Base-by-base conservation (phyloP, 2,113 vertebrate genomes). In the Todiramphus chloris region DNA sequence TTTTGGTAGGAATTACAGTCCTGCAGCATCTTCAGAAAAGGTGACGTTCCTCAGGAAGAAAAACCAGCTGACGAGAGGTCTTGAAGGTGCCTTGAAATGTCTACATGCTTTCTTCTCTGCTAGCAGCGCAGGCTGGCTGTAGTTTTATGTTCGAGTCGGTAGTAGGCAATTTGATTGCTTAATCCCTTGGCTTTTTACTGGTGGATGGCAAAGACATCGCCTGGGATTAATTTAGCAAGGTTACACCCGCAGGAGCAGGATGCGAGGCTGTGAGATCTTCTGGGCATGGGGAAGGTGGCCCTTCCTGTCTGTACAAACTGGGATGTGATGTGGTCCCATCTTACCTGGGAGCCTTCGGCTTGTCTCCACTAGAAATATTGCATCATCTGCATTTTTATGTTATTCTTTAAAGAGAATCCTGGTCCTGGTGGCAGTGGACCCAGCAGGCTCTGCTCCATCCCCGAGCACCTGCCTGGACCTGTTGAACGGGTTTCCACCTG, bases 401-500 rank as follows among this genome's bases (percentile, higher is more conserved):
- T 19, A 7, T 24, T 41, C 28, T 77, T 66, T 17, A 46, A 24
- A 24, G 20, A 53, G 50, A 67, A 23, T 55, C 0, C 7, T 58
- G 21, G 11, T 75, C 0, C 7, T 58, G 21, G 13, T 67, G 3
- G 37, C 6, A 2, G 8, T 25, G 60, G 35, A 25, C 12, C 33
- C 0, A 1, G 16, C 3, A 2, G 39, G 51, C 3, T 4, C 62
- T 62, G 68, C 91, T 96, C 81, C 91, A 86, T 87, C 28, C 44
- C 13, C 30, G 9, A 46, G 88, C 66, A 60, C 76, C 90, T 20
- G 15, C 78, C 20, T 17, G 84, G 96, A 96, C 98, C 92, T 27
- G 95, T 97, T 72, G 56, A 95, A 97, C 95, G 59, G 96, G 98
- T 99, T 87, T 98, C 60, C 66, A 78, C 87, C 84, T 89, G 90